Conservation (phyloP, 2,888 invertebrate species). For the Melanotus villosus region DNA sequence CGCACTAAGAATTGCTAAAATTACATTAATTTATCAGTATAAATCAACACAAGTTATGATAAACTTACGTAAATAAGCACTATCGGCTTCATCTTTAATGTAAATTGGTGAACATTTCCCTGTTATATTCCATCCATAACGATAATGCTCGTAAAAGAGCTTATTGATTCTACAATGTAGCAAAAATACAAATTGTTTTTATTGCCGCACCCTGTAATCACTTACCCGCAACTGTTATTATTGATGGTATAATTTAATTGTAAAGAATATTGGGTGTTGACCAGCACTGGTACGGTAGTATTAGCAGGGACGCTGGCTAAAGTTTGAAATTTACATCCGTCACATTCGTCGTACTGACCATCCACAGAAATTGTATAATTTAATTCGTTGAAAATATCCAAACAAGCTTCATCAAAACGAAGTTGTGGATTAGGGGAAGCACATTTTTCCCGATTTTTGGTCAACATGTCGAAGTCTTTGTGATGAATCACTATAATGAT, state of each 20-base stretch:
- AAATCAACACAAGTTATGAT: too few relatives aligned
- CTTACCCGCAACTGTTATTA: conserved; percentile 59
- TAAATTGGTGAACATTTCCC: conserved; percentile 59
- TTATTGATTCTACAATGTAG: conserved; percentile 61
- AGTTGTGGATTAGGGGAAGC: conserved; percentile 53
- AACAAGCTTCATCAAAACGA: conserved; percentile 66
- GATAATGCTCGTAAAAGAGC: conserved; percentile 65
- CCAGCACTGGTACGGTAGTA: conserved; percentile 59
- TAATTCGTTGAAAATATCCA: conserved; percentile 63
- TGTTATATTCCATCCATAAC: conserved; percentile 66
- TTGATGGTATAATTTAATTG: conserved; percentile 57
- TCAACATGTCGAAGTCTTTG: conserved; percentile 45
- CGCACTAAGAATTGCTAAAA: conserved; percentile 66
- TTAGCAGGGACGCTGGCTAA: conserved; percentile 55
- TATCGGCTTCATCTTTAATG: conserved; percentile 66
- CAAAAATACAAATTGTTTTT: too few relatives aligned
- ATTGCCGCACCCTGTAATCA: too few relatives aligned
- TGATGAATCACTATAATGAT: not conserved
- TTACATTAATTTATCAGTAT: not conserved
- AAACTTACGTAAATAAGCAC: conserved; percentile 67
- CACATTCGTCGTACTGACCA: conserved; percentile 66
- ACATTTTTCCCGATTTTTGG: conserved; percentile 51
- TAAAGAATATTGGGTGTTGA: conserved; percentile 64
- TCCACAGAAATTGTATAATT: conserved; percentile 56
- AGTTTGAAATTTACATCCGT: conserved; percentile 63